phyloP scores from a whole-genome alignment of 1,140 invertebrate genomes.

The Streblospio benedicti region DNA sequence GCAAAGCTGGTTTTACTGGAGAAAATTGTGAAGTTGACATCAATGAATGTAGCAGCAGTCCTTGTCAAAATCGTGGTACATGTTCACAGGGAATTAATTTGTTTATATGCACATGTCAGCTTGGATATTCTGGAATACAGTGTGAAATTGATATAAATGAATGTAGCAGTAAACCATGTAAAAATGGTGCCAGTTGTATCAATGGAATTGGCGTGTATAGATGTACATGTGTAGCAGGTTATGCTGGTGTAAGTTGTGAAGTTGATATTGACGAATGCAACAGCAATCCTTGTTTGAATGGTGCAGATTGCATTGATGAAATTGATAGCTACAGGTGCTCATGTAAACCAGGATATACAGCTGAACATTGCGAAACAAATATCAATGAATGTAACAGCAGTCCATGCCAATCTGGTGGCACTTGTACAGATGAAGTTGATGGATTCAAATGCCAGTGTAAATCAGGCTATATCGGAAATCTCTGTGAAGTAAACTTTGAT shows the following conservation, averaged over 20 bases:
- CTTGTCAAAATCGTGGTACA: conserved; percentile 32
- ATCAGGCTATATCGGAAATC: neutral
- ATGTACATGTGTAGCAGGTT: neutral
- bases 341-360: neutral
- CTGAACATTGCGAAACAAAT: neutral
- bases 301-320: neutral
- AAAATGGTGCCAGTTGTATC: neutral
- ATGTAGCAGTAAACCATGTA: neutral
- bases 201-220: neutral
- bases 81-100: conserved; percentile 69
- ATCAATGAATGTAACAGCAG: neutral
- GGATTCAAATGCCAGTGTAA: neutral
- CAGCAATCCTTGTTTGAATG: neutral
- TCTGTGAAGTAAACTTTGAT: conserved; percentile 36
- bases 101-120: conserved; percentile 16
- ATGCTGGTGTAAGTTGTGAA: neutral
- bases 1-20: conserved; percentile 58
- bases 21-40: conserved; percentile 81
- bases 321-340: neutral
- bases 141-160: conserved; percentile 13
- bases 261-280: conserved; percentile 14
- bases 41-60: conserved; percentile 70
- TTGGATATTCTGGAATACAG: conserved; percentile 17
- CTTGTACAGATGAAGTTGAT: neutral
- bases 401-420: neutral